Conservation (phyloP, 2,797 vertebrate species). For the Lagocephalus sceleratus region DNA sequence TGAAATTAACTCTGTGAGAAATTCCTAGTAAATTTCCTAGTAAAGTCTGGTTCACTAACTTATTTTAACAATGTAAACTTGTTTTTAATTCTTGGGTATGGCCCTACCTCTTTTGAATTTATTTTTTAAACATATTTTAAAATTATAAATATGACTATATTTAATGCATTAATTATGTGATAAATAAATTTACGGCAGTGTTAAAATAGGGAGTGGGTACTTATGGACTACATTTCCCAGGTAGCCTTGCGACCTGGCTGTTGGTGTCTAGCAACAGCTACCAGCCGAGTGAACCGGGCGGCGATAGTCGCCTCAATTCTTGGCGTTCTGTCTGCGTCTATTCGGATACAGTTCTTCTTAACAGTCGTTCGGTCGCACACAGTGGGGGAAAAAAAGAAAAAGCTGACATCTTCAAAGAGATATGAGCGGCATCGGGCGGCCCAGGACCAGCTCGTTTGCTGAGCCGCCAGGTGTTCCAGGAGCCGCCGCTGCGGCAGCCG, state of each 20-base stretch:
- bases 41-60: too few relatives aligned
- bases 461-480: conserved; percentile 83
- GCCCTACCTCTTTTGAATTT: too few relatives aligned
- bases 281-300: conserved; percentile 69
- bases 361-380: conserved; percentile 49
- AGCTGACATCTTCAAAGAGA: conserved; percentile 72
- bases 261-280: conserved; percentile 74
- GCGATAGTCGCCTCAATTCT: conserved; percentile 53
- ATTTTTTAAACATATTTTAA: too few relatives aligned
- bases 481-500: conserved; percentile 74
- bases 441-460: conserved; percentile 88
- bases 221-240: conserved; percentile 72
- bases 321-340: conserved; percentile 45
- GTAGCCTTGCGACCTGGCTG: conserved; percentile 63
- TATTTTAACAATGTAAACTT: too few relatives aligned
- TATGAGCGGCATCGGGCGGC: conserved; percentile 86
- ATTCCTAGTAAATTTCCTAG: too few relatives aligned
- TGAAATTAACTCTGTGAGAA: too few relatives aligned
- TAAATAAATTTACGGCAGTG: too few relatives aligned
- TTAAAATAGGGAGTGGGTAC: not conserved
- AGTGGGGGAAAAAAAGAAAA: conserved; percentile 49
- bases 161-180: too few relatives aligned
- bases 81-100: too few relatives aligned
- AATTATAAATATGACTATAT: too few relatives aligned
- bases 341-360: conserved; percentile 39